Base-by-base conservation (phyloP, 2,888 invertebrate species). In the Orthosia incerta region DNA sequence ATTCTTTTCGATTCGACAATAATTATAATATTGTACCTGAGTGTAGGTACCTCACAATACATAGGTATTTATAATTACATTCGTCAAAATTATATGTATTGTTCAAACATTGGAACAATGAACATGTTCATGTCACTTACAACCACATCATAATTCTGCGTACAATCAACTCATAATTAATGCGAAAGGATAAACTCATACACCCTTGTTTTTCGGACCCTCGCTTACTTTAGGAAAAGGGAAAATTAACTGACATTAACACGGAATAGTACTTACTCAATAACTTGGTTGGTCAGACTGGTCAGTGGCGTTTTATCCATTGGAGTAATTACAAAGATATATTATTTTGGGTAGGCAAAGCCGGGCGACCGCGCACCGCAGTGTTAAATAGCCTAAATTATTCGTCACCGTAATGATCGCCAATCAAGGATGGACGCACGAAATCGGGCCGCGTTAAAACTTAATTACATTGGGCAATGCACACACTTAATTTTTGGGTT, bases 261-360 rank as follows among this genome's bases (percentile, higher is more conserved):
- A 84, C 65, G 84, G 76, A 86, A 86, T 79, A 75, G 79, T 86
- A 84, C 84, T 84, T 78, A 84, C 80, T 83, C 84, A 83, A 80
- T 83, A 84, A 81, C 78, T 64, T 83, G 74, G 31, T 63, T 72
- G 83, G 77, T 78, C 84, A 78, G 76, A 83, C 65, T 72, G 83
- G 77, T 78, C 84, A 80, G 76, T 85, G 72, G 71, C 71, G 73
- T 72, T 86, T 76, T 76, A 78, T 73, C 71, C 80, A 76, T 74
- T 80, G 80, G 75, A 60, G 67, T 85, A 82, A 85, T 84, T 82
- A 82, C 71, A 71, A 71, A 78, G 80, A 80, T 84, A 72, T 85
- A 85, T 85, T 83, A 76, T 78, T 70, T 69, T 69, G 71, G 73
- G 76, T 71, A 63, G 65, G 69, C 66, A 75, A 81, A 63, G 53